phyloP scores from a whole-genome alignment of 2,888 invertebrate genomes.

The Drosophila parthenogenetica region DNA sequence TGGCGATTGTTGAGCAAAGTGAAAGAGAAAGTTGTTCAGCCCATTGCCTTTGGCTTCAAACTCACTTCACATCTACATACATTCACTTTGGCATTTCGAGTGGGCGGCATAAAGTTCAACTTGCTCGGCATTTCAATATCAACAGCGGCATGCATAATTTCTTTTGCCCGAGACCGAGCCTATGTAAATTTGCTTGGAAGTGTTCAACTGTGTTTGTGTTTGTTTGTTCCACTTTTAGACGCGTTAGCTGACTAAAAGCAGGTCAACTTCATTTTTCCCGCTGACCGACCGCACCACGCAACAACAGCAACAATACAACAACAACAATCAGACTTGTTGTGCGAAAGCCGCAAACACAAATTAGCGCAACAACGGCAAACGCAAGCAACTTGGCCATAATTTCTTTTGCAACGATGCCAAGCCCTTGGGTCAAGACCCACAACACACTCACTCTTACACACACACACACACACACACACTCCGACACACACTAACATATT shows the following conservation, averaged over 20 bases:
- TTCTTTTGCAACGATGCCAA: conserved; percentile 69
- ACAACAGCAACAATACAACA: conserved; percentile 34
- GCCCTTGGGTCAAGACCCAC: conserved; percentile 51
- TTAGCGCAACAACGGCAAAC: conserved; percentile 62
- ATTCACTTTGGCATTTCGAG: conserved; percentile 32
- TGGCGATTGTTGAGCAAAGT: conserved; percentile 64
- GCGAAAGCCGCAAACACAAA: conserved; percentile 77
- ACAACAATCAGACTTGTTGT: conserved; percentile 46
- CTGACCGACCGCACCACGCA: conserved; percentile 66
- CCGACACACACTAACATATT: conserved; percentile 23
- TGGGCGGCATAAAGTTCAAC: conserved; percentile 58
- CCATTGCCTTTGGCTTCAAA: conserved; percentile 30
- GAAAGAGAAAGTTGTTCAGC: conserved; percentile 67
- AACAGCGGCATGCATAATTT: conserved; percentile 79
- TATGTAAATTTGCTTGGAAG: conserved; percentile 71
- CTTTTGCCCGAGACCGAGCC: conserved; percentile 52
- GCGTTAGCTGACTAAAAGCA: conserved; percentile 59
- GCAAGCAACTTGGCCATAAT: conserved; percentile 65
- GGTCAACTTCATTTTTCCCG: conserved; percentile 81
- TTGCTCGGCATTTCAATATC: conserved; percentile 75
- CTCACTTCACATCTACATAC: conserved; percentile 12
- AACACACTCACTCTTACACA: conserved; percentile 12
- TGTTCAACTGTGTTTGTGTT: conserved; percentile 47
- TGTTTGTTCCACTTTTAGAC: conserved; percentile 68
- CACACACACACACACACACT: conserved; percentile 9